phyloP scores from a whole-genome alignment of 1,140 invertebrate genomes.

The Sweltsa coloradensis region DNA sequence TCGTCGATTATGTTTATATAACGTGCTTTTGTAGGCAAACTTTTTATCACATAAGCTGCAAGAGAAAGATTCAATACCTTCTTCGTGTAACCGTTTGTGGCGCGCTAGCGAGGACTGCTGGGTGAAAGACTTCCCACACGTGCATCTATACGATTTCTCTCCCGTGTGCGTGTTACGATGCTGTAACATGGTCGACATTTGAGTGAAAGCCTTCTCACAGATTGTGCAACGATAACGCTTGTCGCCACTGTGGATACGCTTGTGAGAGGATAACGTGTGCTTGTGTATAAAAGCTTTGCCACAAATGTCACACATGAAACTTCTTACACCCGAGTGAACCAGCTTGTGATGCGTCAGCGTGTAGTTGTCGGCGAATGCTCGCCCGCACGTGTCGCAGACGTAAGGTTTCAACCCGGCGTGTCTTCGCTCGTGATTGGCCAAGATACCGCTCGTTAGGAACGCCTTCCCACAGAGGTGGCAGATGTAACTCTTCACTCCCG shows the following conservation, averaged over 20 bases:
- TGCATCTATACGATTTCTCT: slow-evolving; percentile 7
- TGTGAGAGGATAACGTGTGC: slow-evolving; percentile 2
- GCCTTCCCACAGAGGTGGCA: slow-evolving; percentile 36
- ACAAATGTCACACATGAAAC: slow-evolving; percentile 11
- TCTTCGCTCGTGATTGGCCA: slow-evolving; percentile 2
- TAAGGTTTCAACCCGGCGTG: slow-evolving; percentile 6
- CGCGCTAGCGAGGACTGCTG: slow-evolving; percentile 7
- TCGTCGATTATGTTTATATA: slow-evolving; percentile 4
- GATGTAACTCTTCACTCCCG: slow-evolving; percentile 35
- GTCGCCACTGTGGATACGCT: slow-evolving; percentile 8
- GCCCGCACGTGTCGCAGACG: slow-evolving; percentile 8
- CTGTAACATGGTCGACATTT: slow-evolving; percentile 9
- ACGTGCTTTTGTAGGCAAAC: slow-evolving; percentile 10
- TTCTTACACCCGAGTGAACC: slow-evolving; percentile 6
- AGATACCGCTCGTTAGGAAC: slow-evolving; percentile 19
- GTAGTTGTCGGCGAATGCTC: slow-evolving; percentile 5
- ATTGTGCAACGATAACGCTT: slow-evolving; percentile 3
- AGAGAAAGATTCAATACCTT: slow-evolving; percentile 2
- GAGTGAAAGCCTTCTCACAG: slow-evolving; percentile 6
- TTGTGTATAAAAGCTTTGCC: slow-evolving; percentile 9
- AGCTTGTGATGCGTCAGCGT: slow-evolving; percentile 8
- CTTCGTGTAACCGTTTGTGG: slow-evolving; percentile 7
- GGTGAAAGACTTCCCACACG: slow-evolving; percentile 11
- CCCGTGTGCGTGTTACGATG: slow-evolving; percentile 8
- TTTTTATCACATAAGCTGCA: slow-evolving; percentile 8